Evolutionary conservation across 2,113 vertebrate genomes (phyloP).

Genomic region (Urocynchramus pylzowi): DNA sequence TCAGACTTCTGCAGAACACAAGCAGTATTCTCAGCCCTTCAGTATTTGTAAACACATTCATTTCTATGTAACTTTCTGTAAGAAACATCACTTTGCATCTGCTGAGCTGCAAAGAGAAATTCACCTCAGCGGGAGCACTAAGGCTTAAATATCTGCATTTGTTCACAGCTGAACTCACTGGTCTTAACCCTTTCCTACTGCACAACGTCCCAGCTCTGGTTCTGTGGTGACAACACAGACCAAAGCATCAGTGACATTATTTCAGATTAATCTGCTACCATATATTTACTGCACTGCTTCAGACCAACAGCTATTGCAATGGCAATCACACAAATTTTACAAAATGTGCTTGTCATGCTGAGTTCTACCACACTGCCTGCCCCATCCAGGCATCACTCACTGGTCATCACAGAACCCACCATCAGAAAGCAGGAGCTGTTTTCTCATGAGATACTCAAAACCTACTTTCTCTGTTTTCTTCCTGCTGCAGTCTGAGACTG

Average conservation of each 20-base stretch:
- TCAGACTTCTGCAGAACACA: not conserved
- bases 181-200: not conserved
- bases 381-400: not conserved
- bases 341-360: not conserved
- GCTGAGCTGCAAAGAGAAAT: not conserved
- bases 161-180: not conserved
- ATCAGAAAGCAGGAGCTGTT: not conserved
- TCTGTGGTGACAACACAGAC: not conserved
- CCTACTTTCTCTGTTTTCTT: not conserved
- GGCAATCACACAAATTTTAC: not conserved
- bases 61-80: not conserved
- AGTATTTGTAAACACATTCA: not conserved
- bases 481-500: not conserved
- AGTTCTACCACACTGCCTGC: not conserved
- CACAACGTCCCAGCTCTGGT: not conserved
- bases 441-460: not conserved
- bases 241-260: not conserved
- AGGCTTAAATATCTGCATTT: not conserved
- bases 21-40: not conserved
- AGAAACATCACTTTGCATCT: not conserved
- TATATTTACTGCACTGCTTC: not conserved
- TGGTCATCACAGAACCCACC: not conserved
- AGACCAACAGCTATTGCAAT: not conserved
- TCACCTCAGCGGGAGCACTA: not conserved
- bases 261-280: not conserved